phyloP scores from a whole-genome alignment of 2,797 vertebrate genomes.

The Pristis pectinata region DNA sequence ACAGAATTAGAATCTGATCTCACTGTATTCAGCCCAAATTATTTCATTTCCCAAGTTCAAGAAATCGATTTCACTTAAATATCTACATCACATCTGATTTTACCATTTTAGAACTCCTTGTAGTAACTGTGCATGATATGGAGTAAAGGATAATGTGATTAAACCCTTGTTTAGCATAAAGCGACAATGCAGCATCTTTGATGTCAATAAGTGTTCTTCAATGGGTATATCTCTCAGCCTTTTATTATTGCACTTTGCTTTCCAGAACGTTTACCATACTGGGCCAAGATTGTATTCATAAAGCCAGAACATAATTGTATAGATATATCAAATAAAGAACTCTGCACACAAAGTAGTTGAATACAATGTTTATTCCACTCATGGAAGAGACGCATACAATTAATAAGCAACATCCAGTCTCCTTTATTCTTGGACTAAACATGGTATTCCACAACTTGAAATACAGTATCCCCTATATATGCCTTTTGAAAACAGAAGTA shows the following conservation, averaged over 20 bases:
- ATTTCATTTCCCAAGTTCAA: not conserved
- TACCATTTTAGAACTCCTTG: not conserved
- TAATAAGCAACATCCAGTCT: conserved; percentile 3
- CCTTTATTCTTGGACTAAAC: conserved; percentile 31
- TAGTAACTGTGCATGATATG: not conserved
- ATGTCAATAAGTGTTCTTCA: not conserved
- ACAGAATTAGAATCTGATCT: not conserved
- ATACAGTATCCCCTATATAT: conserved; percentile 17
- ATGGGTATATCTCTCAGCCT: not conserved
- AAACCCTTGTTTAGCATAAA: not conserved
- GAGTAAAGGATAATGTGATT: not conserved
- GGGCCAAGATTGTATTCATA: not conserved
- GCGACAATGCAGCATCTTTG: not conserved
- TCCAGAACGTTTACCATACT: not conserved
- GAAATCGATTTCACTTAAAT: not conserved
- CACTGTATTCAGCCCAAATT: not conserved
- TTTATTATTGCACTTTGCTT: not conserved
- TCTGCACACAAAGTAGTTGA: not conserved
- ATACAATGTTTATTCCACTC: conserved; percentile 31
- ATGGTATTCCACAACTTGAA: conserved; percentile 16
- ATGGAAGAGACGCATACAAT: conserved; percentile 18
- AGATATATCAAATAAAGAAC: not conserved
- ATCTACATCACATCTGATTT: not conserved
- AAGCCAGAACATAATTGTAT: not conserved
- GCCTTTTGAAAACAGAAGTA: not conserved